Conservation (phyloP, 2,797 vertebrate genomes). For the Smutsia gigantea region DNA sequence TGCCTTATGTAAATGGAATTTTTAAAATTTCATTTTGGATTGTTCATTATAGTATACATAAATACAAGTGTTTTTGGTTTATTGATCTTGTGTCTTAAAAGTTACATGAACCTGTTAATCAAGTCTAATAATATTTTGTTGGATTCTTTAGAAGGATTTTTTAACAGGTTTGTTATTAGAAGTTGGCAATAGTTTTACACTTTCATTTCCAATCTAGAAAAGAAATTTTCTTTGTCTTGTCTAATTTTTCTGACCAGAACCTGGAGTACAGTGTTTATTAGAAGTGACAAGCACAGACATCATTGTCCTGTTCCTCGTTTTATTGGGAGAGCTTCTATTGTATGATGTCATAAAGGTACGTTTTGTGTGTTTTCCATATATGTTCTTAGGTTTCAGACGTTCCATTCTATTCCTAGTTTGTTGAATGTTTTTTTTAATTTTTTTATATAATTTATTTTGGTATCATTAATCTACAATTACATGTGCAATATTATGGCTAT, state of each 20-base stretch:
- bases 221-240: neutral
- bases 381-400: neutral
- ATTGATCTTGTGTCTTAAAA: neutral
- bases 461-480: too few relatives aligned
- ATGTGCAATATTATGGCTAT: too few relatives aligned
- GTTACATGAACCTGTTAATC: neutral
- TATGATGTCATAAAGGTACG: too few relatives aligned
- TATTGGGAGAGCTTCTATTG: neutral
- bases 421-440: too few relatives aligned
- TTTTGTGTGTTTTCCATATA: neutral
- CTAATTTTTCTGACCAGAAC: neutral
- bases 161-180: neutral
- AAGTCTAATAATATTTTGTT: neutral
- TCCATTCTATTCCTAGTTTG: neutral
- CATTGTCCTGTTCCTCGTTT: neutral
- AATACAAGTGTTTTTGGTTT: neutral
- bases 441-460: too few relatives aligned
- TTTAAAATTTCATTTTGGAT: neutral
- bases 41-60: neutral
- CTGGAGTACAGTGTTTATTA: neutral
- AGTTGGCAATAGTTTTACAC: neutral
- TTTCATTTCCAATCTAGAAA: neutral
- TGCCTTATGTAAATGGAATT: neutral
- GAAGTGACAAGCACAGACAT: neutral
- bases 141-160: neutral